Base-by-base conservation (phyloP, 2,797 vertebrate genomes). In the Pyrocephalus nanus region DNA sequence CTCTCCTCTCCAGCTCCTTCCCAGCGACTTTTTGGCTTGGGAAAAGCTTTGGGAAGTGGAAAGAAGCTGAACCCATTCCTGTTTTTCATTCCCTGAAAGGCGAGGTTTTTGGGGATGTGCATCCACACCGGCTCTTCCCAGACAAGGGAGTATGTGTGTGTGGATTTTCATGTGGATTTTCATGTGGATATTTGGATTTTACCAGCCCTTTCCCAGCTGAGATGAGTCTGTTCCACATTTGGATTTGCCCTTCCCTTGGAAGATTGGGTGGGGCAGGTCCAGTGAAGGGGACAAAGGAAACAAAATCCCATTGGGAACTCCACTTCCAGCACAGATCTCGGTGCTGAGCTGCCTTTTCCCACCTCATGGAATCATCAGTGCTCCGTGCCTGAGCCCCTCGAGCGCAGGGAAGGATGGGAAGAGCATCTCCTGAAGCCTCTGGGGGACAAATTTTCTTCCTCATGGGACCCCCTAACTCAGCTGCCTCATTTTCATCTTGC, bases 71-170 rank as follows among this genome's bases (percentile, higher is more conserved):
- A 50, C 3, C 14, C 5, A 38, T 61, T 36, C 34, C 47, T 23
- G 2, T 2, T 85, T 95, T 85, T 70, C 34, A 15, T 12, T 4
- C 9, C 12, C 11, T 6, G 38, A 38, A 40, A 48, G 3, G 12
- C 17, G 40, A 67, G 13, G 8, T 25, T 64, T 43, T 81, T 48
- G 71, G 71, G 64, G 29, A 57, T 2, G 0, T 3, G 6, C 12
- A 27, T 12, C 64, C 17, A 27, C 15, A 1, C 0, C 0, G 0
- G 1, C 3, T 29, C 8, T 42, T 73, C 12, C 12, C 1, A 2
- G 43, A 29, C 8, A 12, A 38, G 16, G 38, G 17, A 45, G 6
- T 1, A 11, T 7, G 8, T 34, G 21, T 22, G 48, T 50, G 12
- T 45, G 6, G 1, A 11, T 8, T 42, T 42, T 40, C 40, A 6